Evolutionary conservation across 1,140 invertebrate genomes (phyloP), one percentile per base, ranked within the genome.

Genomic region (Drosophila equinoxialis): DNA sequence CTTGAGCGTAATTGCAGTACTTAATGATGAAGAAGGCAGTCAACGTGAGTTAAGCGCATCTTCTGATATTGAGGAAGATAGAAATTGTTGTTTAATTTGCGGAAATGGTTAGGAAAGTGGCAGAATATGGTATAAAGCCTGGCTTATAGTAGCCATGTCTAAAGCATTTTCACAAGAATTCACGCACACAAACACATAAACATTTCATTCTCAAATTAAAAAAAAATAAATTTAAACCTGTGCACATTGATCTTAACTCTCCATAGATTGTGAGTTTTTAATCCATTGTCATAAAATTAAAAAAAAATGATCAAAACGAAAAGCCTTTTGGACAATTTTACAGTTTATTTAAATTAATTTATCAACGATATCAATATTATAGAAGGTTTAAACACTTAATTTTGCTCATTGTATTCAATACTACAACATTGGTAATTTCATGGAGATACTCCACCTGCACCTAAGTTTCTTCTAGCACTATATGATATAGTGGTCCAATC

Each of bases 61-160:
- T 23, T 51, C 72, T 73, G 82, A 80, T 74, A 79, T 86, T 69
- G 65, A 65, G 82, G 79, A 83, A 83, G 72, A 82, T 83, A 87
- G 83, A 86, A 81, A 86, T 87, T 79, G 83, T 75, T 77, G 67
- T 79, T 87, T 87, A 87, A 87, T 87, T 87, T 87, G 83, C 83
- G 83, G 83, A 87, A 87, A 87, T 87, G 87, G 83, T 69, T 74
- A 70, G 73, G 69, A 77, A 74, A 85, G 77, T 77, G 81, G 58
- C 70, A 39, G 55, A 62, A 41, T 26, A 41, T 39, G 60, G 60
- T 39, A 39, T 39, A 26, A 26, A 26, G 37, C 23, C 10, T 14
- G 11, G 11, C 37, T 6, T 39, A 13, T 2, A n/a, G 37, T 13
- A 39, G 37, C 4, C 41, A 30, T 11, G 60, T 11, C 14, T 23